Base-by-base conservation (phyloP, 2,888 invertebrate genomes). In the Mythimna vitellina region DNA sequence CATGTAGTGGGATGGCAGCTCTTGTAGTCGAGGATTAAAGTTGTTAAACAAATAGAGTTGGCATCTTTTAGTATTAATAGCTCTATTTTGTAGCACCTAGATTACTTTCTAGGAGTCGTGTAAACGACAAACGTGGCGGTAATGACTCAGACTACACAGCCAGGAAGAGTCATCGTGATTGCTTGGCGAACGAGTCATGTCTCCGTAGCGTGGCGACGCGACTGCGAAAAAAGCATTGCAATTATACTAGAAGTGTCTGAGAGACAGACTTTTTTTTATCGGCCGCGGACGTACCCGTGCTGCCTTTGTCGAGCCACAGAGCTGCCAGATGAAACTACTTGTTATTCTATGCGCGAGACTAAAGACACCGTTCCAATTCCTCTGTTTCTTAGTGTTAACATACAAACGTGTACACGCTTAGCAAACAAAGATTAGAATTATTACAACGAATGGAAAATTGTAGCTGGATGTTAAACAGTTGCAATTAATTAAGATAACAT, bases 161-260 rank as follows among this genome's bases (percentile, higher is more conserved):
- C 84, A 82, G 87, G 84, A 87, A 89, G 86, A 88, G 83, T 84
- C 86, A 85, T 83, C 84, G 84, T 87, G 85, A 84, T 88, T 87
- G 87, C 89, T 86, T 80, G 79, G 66, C 70, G 82, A 82, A 71
- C 85, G 84, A 87, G 81, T 89, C 88, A 87, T 88, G 84, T 86
- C 85, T 86, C 76, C 82, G 76, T 63, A 84, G 80, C 61, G 69
- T 88, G 88, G 88, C 89, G 89, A 85, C 89, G 83, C 82, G 56
- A 73, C 75, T 82, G 81, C 71, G 78, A 82, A 87, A 89, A 78
- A 86, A 87, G 84, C 84, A 88, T 90, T 89, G 89, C 89, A 90
- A 90, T 91, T 90, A 89, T 85, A 82, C 82, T 74, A 80, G 76
- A 83, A 86, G 82, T 81, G 76, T 78, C 73, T 82, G 72, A 76